Conservation (phyloP, 2,888 invertebrate genomes). For the Hedya salicella region DNA sequence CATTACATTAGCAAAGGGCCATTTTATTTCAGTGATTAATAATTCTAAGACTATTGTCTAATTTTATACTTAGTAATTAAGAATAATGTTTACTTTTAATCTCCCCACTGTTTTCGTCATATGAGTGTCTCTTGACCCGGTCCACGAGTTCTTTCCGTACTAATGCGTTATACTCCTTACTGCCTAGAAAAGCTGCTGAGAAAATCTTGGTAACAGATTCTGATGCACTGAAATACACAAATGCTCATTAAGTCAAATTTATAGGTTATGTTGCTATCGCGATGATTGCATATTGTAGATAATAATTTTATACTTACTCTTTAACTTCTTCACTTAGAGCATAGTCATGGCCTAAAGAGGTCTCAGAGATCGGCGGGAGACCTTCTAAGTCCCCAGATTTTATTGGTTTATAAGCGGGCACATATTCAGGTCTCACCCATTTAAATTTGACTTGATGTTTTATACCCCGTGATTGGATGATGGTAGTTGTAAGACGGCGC, state of each 20-base stretch:
- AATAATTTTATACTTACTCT: slow-evolving; percentile 80
- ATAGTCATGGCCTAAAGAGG: slow-evolving; percentile 80
- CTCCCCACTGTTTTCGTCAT: slow-evolving; percentile 89
- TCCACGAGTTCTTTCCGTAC: slow-evolving; percentile 83
- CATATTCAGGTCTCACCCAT: slow-evolving; percentile 90
- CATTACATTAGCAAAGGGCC: too few species aligned
- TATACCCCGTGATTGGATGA: slow-evolving; percentile 80
- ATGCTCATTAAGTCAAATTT: slow-evolving; percentile 1
- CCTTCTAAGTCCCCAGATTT: slow-evolving; percentile 89
- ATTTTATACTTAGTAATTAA: too few species aligned
- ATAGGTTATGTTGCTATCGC: slow-evolving; percentile 32
- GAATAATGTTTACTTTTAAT: slow-evolving; percentile 83
- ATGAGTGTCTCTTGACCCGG: slow-evolving; percentile 88
- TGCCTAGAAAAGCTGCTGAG: slow-evolving; percentile 87
- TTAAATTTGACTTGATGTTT: slow-evolving; percentile 90
- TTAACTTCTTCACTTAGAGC: slow-evolving; percentile 88
- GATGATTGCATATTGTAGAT: neutral
- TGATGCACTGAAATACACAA: slow-evolving; percentile 86
- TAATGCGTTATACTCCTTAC: slow-evolving; percentile 78
- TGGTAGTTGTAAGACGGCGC: slow-evolving; percentile 62
- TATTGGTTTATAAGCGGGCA: slow-evolving; percentile 86
- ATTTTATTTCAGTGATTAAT: too few species aligned
- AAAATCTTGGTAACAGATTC: slow-evolving; percentile 89
- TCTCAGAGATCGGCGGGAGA: slow-evolving; percentile 82
- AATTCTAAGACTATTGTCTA: too few species aligned